These are phyloP conservation scores for Hecatera dysodea DNA, from an alignment of 2,888 invertebrate genomes.

Conservation along the genomic window DNA sequence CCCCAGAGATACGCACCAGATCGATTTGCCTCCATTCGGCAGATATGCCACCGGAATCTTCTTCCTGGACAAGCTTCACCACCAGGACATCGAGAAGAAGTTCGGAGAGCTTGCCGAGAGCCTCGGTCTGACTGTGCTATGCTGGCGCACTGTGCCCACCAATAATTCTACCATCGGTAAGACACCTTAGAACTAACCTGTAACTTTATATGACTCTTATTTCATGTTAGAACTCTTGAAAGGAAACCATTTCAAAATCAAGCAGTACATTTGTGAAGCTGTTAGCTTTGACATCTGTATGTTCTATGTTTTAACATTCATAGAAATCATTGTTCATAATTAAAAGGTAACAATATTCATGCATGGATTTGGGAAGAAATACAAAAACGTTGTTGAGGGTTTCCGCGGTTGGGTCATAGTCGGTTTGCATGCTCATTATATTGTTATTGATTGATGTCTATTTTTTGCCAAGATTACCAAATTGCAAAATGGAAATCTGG, in stretches of 20 bases:
- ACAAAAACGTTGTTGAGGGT: neutral
- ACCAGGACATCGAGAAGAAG: constrained; percentile 94
- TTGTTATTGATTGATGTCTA: neutral
- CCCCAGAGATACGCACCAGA: constrained; percentile 94
- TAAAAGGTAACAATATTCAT: neutral
- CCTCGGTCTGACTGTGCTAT: constrained; percentile 95
- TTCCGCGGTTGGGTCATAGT: neutral
- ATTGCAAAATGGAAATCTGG: neutral
- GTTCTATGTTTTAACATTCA: constrained; percentile 36
- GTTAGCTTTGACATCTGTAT: constrained; percentile 1
- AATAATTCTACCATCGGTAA: constrained; percentile 96
- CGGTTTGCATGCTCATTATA: constrained; percentile 24
- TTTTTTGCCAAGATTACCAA: neutral
- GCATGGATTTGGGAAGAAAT: constrained; percentile 22
- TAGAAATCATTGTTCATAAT: constrained; percentile 34
- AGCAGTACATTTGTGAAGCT: constrained; percentile 12
- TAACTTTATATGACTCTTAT: neutral
- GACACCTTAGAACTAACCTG: constrained; percentile 43
- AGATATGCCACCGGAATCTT: constrained; percentile 99
- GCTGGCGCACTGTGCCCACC: constrained; percentile 98
- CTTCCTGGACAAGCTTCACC: constrained; percentile 96
- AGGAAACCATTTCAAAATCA: neutral
- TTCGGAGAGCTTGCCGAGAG: constrained; percentile 96
- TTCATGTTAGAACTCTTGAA: neutral
- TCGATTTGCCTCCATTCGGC: constrained; percentile 96